Evolutionary conservation across 1,140 invertebrate genomes (phyloP).

Genomic region (Drosophila virilis): DNA sequence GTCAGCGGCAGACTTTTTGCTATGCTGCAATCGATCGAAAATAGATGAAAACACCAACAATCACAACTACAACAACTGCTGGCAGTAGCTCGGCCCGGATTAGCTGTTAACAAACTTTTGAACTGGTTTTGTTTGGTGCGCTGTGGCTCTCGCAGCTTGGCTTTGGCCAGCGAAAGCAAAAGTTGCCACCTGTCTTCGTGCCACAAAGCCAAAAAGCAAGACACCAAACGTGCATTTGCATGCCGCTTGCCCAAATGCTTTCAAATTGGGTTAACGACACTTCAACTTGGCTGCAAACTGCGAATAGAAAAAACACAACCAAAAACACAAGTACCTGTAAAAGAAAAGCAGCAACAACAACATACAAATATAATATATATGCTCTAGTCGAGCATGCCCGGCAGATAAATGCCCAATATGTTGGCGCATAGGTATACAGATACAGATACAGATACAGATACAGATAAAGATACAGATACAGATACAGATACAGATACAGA

Average conservation of each 20-base stretch:
- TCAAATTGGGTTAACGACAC: constrained; percentile 82
- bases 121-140: constrained; percentile 58
- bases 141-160: constrained; percentile 7
- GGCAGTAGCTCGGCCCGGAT: constrained; percentile 2
- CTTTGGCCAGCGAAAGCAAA: constrained; percentile 73
- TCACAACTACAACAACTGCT: neutral
- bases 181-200: constrained; percentile 65
- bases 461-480: too few relatives aligned
- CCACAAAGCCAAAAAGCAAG: constrained; percentile 43
- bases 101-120: constrained; percentile 63
- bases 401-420: neutral
- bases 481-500: too few relatives aligned
- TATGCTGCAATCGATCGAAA: constrained; percentile 70
- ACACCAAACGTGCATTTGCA: constrained; percentile 54
- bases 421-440: neutral
- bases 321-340: constrained; percentile 12
- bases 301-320: constrained; percentile 9
- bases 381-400: neutral
- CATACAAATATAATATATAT: too few relatives aligned
- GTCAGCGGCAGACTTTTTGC: constrained; percentile 28
- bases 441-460: neutral
- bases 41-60: constrained; percentile 23
- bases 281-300: constrained; percentile 54
- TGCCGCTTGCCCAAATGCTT: constrained; percentile 73
- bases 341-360: constrained; percentile 8